Evolutionary conservation across 2,113 vertebrate genomes (phyloP), one percentile per base, ranked within the genome.

Genomic region (Tragelaphus scriptus): DNA sequence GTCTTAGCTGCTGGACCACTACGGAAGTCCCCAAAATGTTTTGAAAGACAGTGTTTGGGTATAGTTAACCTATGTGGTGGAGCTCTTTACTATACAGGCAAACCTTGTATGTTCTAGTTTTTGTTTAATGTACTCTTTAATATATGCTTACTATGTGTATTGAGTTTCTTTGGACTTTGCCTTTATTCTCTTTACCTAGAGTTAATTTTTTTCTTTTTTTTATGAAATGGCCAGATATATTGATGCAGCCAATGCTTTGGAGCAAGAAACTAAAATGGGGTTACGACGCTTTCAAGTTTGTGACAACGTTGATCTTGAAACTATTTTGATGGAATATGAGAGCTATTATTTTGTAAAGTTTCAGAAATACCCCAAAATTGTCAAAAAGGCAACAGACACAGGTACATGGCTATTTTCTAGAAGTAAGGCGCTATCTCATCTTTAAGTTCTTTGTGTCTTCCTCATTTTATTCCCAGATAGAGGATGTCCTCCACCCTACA

Each of bases 301-400:
- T 88, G 99, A 99, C 97, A 99, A 99, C 58, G 40, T 99, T 87
- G 99, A 99, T 95, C 99, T 99, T 97, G 99, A 99, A 98, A 99
- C 99, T 84, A 98, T 99, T 98, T 98, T 99, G 97, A 99, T 99
- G 99, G 99, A 99, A 97, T 99, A 99, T 63, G 99, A 99, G 98
- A 99, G 99, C 96, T 99, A 99, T 98, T 99, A 99, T 98, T 99
- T 99, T n/a, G 97, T 99, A 90, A 99, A 99, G 98, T 99, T 99
- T 98, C 99, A 99, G 80, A 99, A 99, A 97, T 99, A 99, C 96
- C 99, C 99, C 88, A 99, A 99, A 98, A 99, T 99, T 95, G 99
- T 99, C 81, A 99, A 99, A 97, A 99, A 98, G 95, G 91, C 98
- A 40, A 53, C 96, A 85, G 99, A 99, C 53, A 53, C 98, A 98